These are phyloP conservation scores for roundworm (Caenorhabditis elegans) DNA, from an alignment of 1,140 invertebrate species.

Conservation along the genomic window WBcel235 BX284603.4:9385501-9386000, in stretches of 20 bases:
- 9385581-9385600: no score
- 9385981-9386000: slow-evolving; percentile 53
- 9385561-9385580: no score
- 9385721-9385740: no score
- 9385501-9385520: background rate
- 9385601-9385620: no score
- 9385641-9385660: no score
- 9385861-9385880: slow-evolving; percentile 50
- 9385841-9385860: slow-evolving; percentile 40
- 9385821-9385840: slow-evolving; percentile 41
- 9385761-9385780: background rate
- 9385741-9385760: no score
- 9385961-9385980: slow-evolving; percentile 69
- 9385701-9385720: no score
- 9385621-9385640: no score
- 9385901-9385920: slow-evolving; percentile 50
- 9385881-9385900: slow-evolving; percentile 53
- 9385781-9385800: background rate
- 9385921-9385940: slow-evolving; percentile 70
- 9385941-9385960: slow-evolving; percentile 70
- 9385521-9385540: background rate
- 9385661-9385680: no score
- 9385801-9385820: slow-evolving; percentile 43
- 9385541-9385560: background rate
- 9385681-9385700: no score